These are phyloP conservation scores for Glaucidium brasilianum DNA, from an alignment of 2,113 vertebrate genomes.

Conservation along the genomic window DNA sequence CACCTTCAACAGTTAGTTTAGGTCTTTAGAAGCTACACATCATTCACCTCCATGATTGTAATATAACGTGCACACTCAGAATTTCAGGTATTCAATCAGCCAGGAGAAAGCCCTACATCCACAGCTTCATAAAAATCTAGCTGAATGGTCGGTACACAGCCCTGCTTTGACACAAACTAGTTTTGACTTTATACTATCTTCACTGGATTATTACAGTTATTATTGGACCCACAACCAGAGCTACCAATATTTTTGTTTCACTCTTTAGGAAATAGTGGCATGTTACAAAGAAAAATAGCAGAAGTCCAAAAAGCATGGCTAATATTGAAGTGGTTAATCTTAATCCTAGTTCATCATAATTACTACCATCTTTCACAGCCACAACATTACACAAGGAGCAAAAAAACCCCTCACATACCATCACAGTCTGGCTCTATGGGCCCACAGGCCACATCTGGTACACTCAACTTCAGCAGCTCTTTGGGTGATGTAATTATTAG, in stretches of 20 bases:
- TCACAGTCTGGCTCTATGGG: neutral
- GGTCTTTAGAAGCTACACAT: neutral
- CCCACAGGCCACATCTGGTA: neutral
- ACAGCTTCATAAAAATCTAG: neutral
- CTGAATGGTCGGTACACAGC: no score
- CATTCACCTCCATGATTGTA: neutral
- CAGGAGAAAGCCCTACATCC: neutral
- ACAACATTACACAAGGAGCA: neutral
- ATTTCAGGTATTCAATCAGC: neutral
- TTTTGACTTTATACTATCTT: neutral
- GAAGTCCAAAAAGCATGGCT: neutral
- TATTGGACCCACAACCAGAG: neutral
- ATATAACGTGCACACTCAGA: neutral
- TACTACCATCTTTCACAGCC: neutral
- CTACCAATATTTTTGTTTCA: neutral
- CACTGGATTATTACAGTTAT: neutral
- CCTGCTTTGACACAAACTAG: neutral
- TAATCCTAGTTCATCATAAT: neutral
- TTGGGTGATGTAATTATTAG: constrained; percentile 33
- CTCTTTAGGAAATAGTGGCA: neutral
- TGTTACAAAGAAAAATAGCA: neutral
- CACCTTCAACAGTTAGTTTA: neutral
- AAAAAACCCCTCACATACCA: neutral
- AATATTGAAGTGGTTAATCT: neutral
- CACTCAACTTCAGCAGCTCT: neutral